A percentile compares a stretch with the other conserved stretches of the same genome.
Evolutionary conservation across 2,888 invertebrate genomes (phyloP).

Genomic region (Agelastica alni): DNA sequence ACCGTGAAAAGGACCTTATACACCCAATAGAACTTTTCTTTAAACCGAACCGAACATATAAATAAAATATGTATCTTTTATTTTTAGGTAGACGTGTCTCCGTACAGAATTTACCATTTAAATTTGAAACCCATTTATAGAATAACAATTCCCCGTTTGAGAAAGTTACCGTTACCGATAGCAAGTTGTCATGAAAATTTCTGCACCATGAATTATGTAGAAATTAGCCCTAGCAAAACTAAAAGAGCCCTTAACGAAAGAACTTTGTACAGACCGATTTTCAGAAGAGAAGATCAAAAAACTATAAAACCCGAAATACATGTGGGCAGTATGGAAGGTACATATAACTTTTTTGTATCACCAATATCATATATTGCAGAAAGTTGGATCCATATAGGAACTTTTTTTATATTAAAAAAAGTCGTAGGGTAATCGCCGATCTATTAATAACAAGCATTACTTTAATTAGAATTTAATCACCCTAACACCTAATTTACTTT

Average conservation of each 20-base stretch:
- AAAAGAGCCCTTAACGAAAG: conserved; percentile 34
- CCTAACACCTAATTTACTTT: too few relatives aligned
- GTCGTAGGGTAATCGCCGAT: too few relatives aligned
- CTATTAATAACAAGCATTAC: too few relatives aligned
- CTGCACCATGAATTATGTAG: conserved; percentile 34
- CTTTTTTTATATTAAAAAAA: too few relatives aligned
- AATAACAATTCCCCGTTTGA: conserved; percentile 57
- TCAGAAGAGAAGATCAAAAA: conserved; percentile 14
- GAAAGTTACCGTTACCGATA: conserved; percentile 39
- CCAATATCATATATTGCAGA: too few relatives aligned
- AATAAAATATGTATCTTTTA: too few relatives aligned
- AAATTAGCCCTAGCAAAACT: conserved; percentile 21
- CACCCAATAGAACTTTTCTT: too few relatives aligned
- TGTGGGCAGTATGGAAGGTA: conserved; percentile 39
- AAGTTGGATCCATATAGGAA: too few relatives aligned
- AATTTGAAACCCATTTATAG: conserved; percentile 67
- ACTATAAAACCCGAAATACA: conserved; percentile 25
- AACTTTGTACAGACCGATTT: conserved; percentile 35
- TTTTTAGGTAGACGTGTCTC: conserved; percentile 61
- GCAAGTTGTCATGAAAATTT: conserved; percentile 30
- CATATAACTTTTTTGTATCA: too few relatives aligned
- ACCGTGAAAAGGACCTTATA: too few relatives aligned
- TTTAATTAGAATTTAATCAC: too few relatives aligned
- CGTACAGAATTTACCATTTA: conserved; percentile 64
- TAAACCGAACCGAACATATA: too few relatives aligned